phyloP scores from a whole-genome alignment of 92 coral and sea anemone genomes.

The Diadumene lineata region DNA sequence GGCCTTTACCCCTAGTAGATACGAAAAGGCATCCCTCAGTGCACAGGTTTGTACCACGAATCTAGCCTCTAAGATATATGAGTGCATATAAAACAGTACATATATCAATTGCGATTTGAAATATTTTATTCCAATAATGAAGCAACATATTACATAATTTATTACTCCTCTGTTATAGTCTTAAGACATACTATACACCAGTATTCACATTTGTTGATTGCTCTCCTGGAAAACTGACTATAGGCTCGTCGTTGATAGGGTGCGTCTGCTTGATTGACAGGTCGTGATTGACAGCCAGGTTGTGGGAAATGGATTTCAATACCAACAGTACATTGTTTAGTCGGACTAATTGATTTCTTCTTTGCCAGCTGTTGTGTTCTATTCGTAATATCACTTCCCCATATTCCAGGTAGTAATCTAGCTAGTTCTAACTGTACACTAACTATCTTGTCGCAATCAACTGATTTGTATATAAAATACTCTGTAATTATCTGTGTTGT shows the following conservation, averaged over 20 bases:
- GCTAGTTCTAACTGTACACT: constrained; percentile 45
- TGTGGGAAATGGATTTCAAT: constrained; percentile 57
- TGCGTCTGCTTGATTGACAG: neutral
- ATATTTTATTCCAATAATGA: too few relatives aligned
- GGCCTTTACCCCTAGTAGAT: too few relatives aligned
- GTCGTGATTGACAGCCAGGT: constrained; percentile 15
- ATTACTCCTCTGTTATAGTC: neutral
- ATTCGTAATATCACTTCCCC: constrained; percentile 34
- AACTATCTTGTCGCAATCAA: constrained; percentile 36
- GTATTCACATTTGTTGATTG: neutral
- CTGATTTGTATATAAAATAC: constrained; percentile 27
- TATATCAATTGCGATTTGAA: too few relatives aligned
- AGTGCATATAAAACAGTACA: neutral
- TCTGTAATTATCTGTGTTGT: constrained; percentile 12
- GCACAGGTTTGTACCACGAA: too few relatives aligned
- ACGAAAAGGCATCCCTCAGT: too few relatives aligned
- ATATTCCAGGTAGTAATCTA: constrained; percentile 42
- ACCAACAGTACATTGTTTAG: constrained; percentile 52
- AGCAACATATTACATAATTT: too few relatives aligned
- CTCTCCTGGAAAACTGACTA: neutral
- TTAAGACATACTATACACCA: constrained; percentile 44
- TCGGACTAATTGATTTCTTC: constrained; percentile 12
- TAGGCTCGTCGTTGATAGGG: neutral
- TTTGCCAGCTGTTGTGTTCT: constrained; percentile 40
- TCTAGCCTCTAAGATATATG: too few relatives aligned